A percentile compares a stretch with the other conserved stretches of the same genome.
phyloP scores from a whole-genome alignment of 1,140 invertebrate species.

The Lethocerus indicus region DNA sequence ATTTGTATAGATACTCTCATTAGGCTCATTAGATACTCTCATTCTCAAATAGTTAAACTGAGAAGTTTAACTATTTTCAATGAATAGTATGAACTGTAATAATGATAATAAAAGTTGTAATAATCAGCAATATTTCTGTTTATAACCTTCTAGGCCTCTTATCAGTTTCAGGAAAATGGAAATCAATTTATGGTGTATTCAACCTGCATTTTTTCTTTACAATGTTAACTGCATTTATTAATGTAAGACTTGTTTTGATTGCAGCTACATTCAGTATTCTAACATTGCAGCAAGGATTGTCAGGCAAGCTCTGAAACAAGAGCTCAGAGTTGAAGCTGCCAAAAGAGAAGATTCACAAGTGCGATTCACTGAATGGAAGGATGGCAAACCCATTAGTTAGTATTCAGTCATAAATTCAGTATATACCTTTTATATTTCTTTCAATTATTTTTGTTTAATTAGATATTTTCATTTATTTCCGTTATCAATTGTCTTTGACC shows the following conservation, averaged over 20 bases:
- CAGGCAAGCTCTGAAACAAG: constrained; percentile 55
- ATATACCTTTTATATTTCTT: too few species aligned
- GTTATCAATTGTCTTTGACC: too few species aligned
- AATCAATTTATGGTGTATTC: neutral
- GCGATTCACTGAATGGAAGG: constrained; percentile 67
- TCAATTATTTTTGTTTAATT: too few species aligned
- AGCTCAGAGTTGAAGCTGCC: constrained; percentile 48
- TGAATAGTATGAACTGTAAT: too few species aligned
- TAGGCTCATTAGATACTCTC: neutral
- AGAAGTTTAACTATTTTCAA: too few species aligned
- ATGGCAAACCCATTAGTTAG: constrained; percentile 70
- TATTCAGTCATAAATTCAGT: too few species aligned
- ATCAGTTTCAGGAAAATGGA: neutral
- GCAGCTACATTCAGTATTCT: constrained; percentile 85
- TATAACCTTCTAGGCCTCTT: neutral
- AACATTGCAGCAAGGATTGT: constrained; percentile 71
- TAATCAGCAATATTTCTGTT: neutral
- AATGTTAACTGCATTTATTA: neutral
- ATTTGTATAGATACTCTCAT: neutral
- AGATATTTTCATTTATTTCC: too few species aligned
- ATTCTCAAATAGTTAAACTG: too few species aligned
- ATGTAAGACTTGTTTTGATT: constrained; percentile 19
- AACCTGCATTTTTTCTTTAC: neutral
- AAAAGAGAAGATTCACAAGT: constrained; percentile 58
- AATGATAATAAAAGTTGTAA: too few species aligned